Conservation (phyloP, 2,888 invertebrate species). For the Andrena flavipes region DNA sequence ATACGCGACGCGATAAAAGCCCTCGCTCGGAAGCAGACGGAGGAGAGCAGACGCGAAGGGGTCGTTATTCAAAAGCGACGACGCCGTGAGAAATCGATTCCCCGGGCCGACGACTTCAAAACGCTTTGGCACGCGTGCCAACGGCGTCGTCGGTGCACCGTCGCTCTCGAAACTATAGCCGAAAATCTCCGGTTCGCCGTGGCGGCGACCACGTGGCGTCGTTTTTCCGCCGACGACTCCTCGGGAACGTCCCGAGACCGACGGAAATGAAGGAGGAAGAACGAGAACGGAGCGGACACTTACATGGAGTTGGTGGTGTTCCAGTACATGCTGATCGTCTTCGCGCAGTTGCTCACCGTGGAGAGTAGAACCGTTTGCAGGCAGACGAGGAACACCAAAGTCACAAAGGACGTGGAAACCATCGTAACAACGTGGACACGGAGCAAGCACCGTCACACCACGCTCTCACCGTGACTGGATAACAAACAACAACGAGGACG, state of each 20-base stretch:
- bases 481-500: slow-evolving; percentile 49
- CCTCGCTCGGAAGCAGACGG: slow-evolving; percentile 58
- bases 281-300: slow-evolving; percentile 79
- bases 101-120: slow-evolving; percentile 60
- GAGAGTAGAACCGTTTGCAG: slow-evolving; percentile 88
- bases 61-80: slow-evolving; percentile 70
- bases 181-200: neutral
- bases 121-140: slow-evolving; percentile 74
- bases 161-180: slow-evolving; percentile 3
- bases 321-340: slow-evolving; percentile 95
- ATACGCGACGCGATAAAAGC: slow-evolving; percentile 66
- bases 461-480: slow-evolving; percentile 68
- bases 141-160: slow-evolving; percentile 39
- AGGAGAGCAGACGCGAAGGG: slow-evolving; percentile 26
- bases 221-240: neutral
- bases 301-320: slow-evolving; percentile 95
- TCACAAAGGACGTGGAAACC: slow-evolving; percentile 84
- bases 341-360: slow-evolving; percentile 91
- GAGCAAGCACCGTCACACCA: slow-evolving; percentile 72
- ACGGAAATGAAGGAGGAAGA: neutral
- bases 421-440: slow-evolving; percentile 80
- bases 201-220: slow-evolving; percentile 21
- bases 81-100: slow-evolving; percentile 76
- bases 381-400: slow-evolving; percentile 85
- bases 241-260: neutral